Base-by-base conservation (phyloP, 2,888 invertebrate species). In the Candidula unifasciata region DNA sequence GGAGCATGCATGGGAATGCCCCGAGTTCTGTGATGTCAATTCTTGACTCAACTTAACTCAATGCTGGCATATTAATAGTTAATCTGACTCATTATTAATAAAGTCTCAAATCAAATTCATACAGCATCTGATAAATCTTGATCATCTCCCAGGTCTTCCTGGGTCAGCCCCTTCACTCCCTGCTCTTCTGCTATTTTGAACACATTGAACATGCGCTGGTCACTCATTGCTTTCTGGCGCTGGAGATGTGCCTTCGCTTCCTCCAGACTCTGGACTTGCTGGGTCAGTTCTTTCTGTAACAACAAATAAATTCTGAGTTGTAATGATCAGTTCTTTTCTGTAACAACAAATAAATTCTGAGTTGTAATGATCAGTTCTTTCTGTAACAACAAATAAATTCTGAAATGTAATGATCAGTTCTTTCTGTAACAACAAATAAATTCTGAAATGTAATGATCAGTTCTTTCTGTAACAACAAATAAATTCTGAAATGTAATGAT, bases 321-420 rank as follows among this genome's bases (percentile, higher is more conserved):
- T n/a, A n/a, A n/a, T n/a, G 33, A 88, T 73, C 35, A 88, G 79
- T 44, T 89, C 87, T 68, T 85, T 88, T n/a, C 90, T 90, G 77
- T 10, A 33, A 66, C 85, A 71, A 3, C 44, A 73, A 24, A 27
- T 27, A 27, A 8, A n/a, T 73, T n/a, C n/a, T n/a, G n/a, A n/a
- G n/a, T n/a, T n/a, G n/a, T n/a, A n/a, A n/a, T n/a, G 33, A 88
- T 73, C 35, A 88, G 79, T 44, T 89, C 87, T 68, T 85, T 88
- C 90, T 90, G 77, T 10, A 33, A 66, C 85, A 71, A 3, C 44
- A 73, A 24, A 27, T 27, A 27, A 8, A n/a, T 73, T n/a, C n/a
- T n/a, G n/a, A n/a, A n/a, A n/a, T n/a, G n/a, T n/a, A n/a, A n/a
- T n/a, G 33, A 88, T 73, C 35, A 88, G 79, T 44, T 89, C 87